Base-by-base conservation (phyloP, 2,888 invertebrate species). In the Drosophila prostipennis region DNA sequence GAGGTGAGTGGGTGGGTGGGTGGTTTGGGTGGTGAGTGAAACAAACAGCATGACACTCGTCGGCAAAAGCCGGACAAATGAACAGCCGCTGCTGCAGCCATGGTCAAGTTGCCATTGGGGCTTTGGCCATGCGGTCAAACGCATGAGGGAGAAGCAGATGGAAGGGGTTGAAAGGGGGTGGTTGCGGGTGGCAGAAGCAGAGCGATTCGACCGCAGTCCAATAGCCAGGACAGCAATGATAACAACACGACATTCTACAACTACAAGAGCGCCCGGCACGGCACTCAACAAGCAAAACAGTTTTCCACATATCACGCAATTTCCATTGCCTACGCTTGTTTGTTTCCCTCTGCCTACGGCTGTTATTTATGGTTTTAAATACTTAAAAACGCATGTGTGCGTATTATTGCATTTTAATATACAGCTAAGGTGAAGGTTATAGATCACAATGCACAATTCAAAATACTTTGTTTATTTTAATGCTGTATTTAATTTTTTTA, bases 41-140 rank as follows among this genome's bases (percentile, higher is more conserved):
- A 54, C 70, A 78, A 83, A 78, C 84, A 77, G 77, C 87, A 87
- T 87, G 81, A 87, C 87, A 87, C 79, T 86, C 80, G 84, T 73
- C 55, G 64, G 23, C 43, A 26, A 52, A 70, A 68, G 79, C 68
- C 71, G 57, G 72, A 83, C 81, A 83, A 81, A 83, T 86, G 81
- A 76, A 83, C 81, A 81, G 74, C 79, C 77, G 81, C 75, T 75
- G 72, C 58, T 64, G 64, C 68, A 72, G 70, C 65, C 72, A 72
- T 73, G 72, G 69, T 58, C 86, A 80, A 80, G 74, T 72, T 78
- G 69, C 57, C 76, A 60, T 55, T 63, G 80, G 63, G 54, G 37
- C 65, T 60, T 55, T 67, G 59, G 52, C 55, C 52, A 53, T 53
- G 29, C 42, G 70, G 48, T 54, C 67, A 53, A 61, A 61, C 40